These are phyloP conservation scores for Dasyornis broadbenti DNA, from an alignment of 2,113 vertebrate genomes.

Conservation along the genomic window DNA sequence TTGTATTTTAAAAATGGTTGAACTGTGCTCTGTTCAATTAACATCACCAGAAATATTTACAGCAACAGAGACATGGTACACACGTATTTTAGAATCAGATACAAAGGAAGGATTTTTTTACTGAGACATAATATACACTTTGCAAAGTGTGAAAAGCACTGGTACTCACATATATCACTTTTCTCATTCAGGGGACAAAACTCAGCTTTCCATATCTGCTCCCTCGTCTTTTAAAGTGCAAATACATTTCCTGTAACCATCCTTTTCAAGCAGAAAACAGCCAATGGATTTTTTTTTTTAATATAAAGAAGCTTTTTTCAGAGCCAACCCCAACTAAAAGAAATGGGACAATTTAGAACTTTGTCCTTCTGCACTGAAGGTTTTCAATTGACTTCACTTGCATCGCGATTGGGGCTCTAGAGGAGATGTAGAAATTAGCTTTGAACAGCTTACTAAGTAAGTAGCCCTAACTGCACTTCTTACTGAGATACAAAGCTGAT, in stretches of 20 bases:
- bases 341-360: conserved; percentile 1
- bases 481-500: neutral
- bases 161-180: neutral
- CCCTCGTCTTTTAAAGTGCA: neutral
- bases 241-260: neutral
- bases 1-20: neutral
- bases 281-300: neutral
- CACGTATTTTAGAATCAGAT: neutral
- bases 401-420: neutral
- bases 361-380: neutral
- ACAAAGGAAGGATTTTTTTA: neutral
- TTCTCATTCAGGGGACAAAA: neutral
- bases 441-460: conserved; percentile 12
- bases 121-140: neutral
- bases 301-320: neutral
- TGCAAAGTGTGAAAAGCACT: neutral
- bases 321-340: neutral
- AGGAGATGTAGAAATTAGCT: neutral
- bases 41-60: neutral
- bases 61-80: neutral
- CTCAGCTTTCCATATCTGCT: neutral
- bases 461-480: neutral
- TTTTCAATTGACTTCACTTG: conserved; percentile 15
- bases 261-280: conserved; percentile 10
- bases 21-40: neutral